phyloP scores from a whole-genome alignment of 2,797 vertebrate species.

The Halcyon smyrnensis region DNA sequence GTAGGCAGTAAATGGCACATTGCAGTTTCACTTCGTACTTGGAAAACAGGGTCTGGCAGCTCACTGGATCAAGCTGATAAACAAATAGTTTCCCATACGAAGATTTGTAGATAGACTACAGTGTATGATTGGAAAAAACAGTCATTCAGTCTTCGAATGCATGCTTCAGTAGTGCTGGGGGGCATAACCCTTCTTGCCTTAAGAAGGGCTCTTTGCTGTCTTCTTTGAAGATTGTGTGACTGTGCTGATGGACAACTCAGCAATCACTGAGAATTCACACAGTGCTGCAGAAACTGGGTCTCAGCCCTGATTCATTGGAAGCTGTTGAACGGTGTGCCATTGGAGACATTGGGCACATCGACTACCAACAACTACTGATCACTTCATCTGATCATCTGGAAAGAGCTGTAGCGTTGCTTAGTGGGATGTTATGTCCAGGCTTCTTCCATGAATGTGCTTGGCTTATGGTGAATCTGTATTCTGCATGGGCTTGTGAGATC shows the following conservation, averaged over 20 bases:
- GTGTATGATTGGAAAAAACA: neutral
- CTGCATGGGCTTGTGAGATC: neutral
- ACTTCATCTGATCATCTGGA: neutral
- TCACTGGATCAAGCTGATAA: neutral
- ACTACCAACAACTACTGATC: neutral
- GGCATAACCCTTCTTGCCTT: neutral
- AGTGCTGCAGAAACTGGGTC: neutral
- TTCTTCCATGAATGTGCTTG: neutral
- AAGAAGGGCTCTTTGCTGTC: neutral
- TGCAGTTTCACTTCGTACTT: neutral
- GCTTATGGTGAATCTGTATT: neutral
- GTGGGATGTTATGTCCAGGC: neutral
- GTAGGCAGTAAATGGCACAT: neutral
- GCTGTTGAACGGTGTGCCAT: neutral
- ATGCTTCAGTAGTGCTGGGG: neutral
- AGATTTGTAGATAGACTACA: neutral
- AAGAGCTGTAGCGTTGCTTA: neutral
- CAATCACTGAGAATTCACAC: neutral
- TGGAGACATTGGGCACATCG: neutral
- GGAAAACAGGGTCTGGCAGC: neutral
- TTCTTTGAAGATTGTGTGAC: neutral
- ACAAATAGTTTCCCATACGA: neutral
- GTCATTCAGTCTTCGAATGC: neutral
- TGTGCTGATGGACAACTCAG: neutral
- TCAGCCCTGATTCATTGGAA: neutral